phyloP scores from a whole-genome alignment of 2,888 invertebrate species.

The Biston betularia region DNA sequence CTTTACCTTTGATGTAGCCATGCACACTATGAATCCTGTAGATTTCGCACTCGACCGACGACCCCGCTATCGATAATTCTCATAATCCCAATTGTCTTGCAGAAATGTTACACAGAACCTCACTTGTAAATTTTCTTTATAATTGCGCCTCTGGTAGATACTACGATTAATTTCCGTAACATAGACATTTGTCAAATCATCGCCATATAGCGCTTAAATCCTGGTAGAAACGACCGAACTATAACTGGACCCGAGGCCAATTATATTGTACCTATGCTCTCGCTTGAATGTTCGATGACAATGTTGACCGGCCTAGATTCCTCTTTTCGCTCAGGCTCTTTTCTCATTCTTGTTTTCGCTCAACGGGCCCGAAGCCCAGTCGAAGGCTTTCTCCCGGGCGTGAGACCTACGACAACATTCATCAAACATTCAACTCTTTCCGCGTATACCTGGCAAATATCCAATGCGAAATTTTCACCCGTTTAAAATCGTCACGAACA shows the following conservation, averaged over 20 bases:
- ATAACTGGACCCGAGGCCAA: constrained; percentile 32
- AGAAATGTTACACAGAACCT: constrained; percentile 22
- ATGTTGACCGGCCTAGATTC: constrained; percentile 70
- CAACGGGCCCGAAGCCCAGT: constrained; percentile 42
- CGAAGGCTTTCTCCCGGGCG: constrained; percentile 55
- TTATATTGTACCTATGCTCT: constrained; percentile 41
- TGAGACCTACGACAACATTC: constrained; percentile 77
- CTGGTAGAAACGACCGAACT: neutral
- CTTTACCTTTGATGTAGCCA: constrained; percentile 65
- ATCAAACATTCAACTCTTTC: constrained; percentile 87
- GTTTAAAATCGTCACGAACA: constrained; percentile 64
- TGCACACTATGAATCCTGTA: constrained; percentile 62
- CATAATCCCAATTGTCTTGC: constrained; percentile 38
- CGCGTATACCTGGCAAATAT: constrained; percentile 69
- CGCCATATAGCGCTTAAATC: neutral
- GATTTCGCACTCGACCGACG: constrained; percentile 53
- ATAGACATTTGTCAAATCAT: neutral
- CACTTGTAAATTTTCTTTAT: neutral
- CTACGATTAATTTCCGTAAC: neutral
- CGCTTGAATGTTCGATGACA: constrained; percentile 85
- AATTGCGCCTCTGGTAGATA: constrained; percentile 5
- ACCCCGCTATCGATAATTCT: constrained; percentile 19
- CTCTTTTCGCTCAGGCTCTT: constrained; percentile 44
- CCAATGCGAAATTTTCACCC: constrained; percentile 61
- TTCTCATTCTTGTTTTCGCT: constrained; percentile 38